These are phyloP conservation scores for Troglohyphantes excavatus DNA, from an alignment of 2,888 invertebrate genomes.

Conservation along the genomic window DNA sequence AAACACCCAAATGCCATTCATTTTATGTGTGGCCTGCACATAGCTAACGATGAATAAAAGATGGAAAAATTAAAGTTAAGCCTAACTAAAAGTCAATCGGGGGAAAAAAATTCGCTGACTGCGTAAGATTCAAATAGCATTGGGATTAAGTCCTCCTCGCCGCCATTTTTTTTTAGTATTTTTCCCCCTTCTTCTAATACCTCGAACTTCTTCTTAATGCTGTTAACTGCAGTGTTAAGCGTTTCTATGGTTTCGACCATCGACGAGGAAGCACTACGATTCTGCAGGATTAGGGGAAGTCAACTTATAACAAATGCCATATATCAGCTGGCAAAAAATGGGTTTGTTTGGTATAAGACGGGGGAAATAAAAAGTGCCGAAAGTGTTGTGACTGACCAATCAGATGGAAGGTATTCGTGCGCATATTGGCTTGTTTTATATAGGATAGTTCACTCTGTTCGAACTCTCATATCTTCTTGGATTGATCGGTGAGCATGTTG, in stretches of 20 bases:
- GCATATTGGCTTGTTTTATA: conserved; percentile 28
- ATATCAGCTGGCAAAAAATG: conserved; percentile 42
- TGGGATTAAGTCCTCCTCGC: too few species aligned
- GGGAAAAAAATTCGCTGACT: background rate
- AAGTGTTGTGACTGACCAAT: conserved; percentile 39
- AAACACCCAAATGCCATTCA: background rate
- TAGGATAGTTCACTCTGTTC: background rate
- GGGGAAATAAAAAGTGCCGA: conserved; percentile 44
- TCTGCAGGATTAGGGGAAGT: conserved; percentile 45
- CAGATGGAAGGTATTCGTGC: conserved; percentile 16
- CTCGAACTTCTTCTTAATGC: conserved; percentile 21
- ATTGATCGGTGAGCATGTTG: background rate
- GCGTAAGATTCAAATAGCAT: background rate
- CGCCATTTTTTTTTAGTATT: background rate
- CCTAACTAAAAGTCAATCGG: conserved; percentile 15
- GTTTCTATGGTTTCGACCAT: conserved; percentile 50
- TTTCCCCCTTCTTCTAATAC: conserved; percentile 38
- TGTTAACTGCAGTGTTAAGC: conserved; percentile 48
- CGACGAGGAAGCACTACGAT: conserved; percentile 54
- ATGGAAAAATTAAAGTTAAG: conserved; percentile 21
- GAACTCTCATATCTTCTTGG: conserved; percentile 14
- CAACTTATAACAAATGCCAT: conserved; percentile 49
- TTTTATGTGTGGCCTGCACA: background rate
- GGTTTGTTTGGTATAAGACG: background rate
- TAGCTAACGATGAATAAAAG: conserved; percentile 9